phyloP scores from a whole-genome alignment of 2,113 vertebrate genomes.

The Trochalopteron elliotii region DNA sequence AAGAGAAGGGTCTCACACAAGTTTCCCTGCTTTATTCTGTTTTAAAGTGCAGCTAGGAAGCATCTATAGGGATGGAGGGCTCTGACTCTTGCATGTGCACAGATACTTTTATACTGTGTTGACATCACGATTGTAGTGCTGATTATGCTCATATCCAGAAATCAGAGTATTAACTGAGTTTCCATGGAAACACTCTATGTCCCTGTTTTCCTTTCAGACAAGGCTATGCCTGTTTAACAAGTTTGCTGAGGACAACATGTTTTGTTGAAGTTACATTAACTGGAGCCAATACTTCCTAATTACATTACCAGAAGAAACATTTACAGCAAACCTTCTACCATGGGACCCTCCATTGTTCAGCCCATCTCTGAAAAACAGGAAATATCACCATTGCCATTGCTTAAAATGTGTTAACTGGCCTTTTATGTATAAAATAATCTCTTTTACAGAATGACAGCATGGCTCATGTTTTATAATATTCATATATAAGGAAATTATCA shows the following conservation, averaged over 20 bases:
- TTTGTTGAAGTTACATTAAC: slow-evolving; percentile 78
- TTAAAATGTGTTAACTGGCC: slow-evolving; percentile 59
- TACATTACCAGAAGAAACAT: slow-evolving; percentile 78
- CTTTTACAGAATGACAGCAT: slow-evolving; percentile 53
- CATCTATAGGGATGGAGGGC: neutral
- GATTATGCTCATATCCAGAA: slow-evolving; percentile 70
- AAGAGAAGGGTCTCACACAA: neutral
- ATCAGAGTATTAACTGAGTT: slow-evolving; percentile 73
- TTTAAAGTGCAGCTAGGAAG: slow-evolving; percentile 6
- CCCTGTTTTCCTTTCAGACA: slow-evolving; percentile 70
- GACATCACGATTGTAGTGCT: slow-evolving; percentile 61
- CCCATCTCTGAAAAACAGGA: slow-evolving; percentile 55
- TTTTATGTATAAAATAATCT: slow-evolving; percentile 48
- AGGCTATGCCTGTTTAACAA: slow-evolving; percentile 74
- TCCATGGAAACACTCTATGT: slow-evolving; percentile 71
- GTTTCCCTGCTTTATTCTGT: neutral
- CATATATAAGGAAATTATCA: neutral
- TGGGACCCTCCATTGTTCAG: slow-evolving; percentile 38
- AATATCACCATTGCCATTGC: slow-evolving; percentile 43
- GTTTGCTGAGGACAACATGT: slow-evolving; percentile 75
- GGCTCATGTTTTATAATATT: slow-evolving; percentile 1
- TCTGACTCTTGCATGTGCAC: slow-evolving; percentile 39
- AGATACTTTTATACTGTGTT: slow-evolving; percentile 40
- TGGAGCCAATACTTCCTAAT: slow-evolving; percentile 79
- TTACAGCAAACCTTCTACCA: slow-evolving; percentile 50